A percentile compares a stretch with the other conserved stretches of the same genome.
phyloP scores from a whole-genome alignment of 2,888 invertebrate genomes.

The Tinea trinotella region DNA sequence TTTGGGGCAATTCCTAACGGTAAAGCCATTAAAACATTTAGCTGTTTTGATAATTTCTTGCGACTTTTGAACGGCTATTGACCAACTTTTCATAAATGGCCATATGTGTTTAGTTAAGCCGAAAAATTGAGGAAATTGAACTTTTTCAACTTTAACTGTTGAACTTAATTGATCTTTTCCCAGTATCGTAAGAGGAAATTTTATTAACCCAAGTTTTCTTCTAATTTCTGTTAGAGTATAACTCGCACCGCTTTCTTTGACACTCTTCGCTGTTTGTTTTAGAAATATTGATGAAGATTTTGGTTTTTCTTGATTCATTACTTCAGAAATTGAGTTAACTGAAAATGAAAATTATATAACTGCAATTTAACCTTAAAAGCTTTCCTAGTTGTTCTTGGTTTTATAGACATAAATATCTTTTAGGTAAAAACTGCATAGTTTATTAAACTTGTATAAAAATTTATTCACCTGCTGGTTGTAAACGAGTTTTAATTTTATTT shows the following conservation, averaged over 20 bases:
- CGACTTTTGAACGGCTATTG: constrained; percentile 3
- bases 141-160: constrained; percentile 30
- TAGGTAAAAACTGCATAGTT: too few relatives aligned
- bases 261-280: too few relatives aligned
- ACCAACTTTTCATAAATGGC: constrained; percentile 56
- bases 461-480: not conserved
- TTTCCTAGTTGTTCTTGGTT: too few relatives aligned
- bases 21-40: not conserved
- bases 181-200: constrained; percentile 45
- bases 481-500: not conserved
- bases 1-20: too few relatives aligned
- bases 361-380: too few relatives aligned
- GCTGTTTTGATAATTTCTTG: not conserved
- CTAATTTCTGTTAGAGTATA: constrained; percentile 45
- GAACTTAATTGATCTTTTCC: constrained; percentile 48
- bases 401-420: too few relatives aligned
- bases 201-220: constrained; percentile 36
- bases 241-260: too few relatives aligned
- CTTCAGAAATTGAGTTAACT: not conserved
- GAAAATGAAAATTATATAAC: too few relatives aligned
- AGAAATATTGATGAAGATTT: not conserved
- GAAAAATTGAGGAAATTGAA: constrained; percentile 40
- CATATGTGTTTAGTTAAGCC: constrained; percentile 47
- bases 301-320: not conserved
- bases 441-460: too few relatives aligned